Base-by-base conservation (phyloP, 2,888 invertebrate species). In the Caenorhabditis sulstoni region DNA sequence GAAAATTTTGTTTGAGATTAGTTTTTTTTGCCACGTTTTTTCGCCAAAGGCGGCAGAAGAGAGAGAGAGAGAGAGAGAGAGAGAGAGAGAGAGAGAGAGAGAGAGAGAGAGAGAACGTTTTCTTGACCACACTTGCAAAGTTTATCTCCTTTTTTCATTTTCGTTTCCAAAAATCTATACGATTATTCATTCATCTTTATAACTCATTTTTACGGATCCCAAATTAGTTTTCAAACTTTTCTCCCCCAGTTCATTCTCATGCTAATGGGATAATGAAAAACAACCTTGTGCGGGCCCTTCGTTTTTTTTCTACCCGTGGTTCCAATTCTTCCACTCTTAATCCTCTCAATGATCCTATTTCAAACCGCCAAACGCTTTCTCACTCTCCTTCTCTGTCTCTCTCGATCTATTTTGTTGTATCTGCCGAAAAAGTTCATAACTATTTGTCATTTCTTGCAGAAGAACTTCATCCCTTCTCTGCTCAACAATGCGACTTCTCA, bases 381-480 rank as follows among this genome's bases (percentile, higher is more conserved):
- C 41, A 22, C 49, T 41, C 35, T 29, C 45, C 57, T 41, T n/a
- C n/a, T n/a, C n/a, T n/a, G n/a, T n/a, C 45, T 18, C 18, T 20
- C 45, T 57, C 11, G 50, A 20, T 39, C 23, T 50, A 18, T 58
- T 41, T 41, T 35, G 35, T 18, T 37, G 53, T 53, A n/a, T 16
- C 16, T 61, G 45, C 70, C 44, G 45, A 70, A 70, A 73, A 64
- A 64, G 57, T 73, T 73, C 73, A 73, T 57, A 64, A 44, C 64
- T 58, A 64, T 73, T 73, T 55, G 57, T 64, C 73, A 58, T 58
- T 73, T 47, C 45, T 62, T 73, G 64, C 64, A 73, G 73, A 73
- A 73, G 73, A 64, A 73, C 73, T 73, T 73, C 73, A 73, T 73
- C 73, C 64, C 73, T 73, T 73, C 73, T 64, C 44, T 57, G 41